Evolutionary conservation across 2,888 invertebrate genomes (phyloP).

Genomic region (Chelonus formosanus): DNA sequence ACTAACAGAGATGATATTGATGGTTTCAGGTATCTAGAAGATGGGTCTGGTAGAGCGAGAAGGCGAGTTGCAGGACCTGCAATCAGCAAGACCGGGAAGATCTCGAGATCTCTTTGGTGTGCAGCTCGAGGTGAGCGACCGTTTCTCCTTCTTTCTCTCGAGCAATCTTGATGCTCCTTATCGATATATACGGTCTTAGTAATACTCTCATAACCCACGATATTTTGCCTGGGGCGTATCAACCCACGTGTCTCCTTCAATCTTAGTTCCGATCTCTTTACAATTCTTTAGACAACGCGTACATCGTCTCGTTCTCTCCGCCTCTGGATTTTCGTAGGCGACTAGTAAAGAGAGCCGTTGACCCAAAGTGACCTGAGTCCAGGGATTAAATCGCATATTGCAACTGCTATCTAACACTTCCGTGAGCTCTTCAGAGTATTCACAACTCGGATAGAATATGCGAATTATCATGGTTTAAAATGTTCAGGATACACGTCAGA

Average conservation of each 20-base stretch:
- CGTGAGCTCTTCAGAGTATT: background rate
- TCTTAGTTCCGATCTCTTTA: constrained; percentile 12
- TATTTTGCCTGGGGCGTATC: constrained; percentile 4
- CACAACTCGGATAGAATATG: too few species aligned
- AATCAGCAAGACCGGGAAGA: constrained; percentile 64
- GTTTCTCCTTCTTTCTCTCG: constrained; percentile 34
- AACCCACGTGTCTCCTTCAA: constrained; percentile 18
- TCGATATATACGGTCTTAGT: constrained; percentile 13
- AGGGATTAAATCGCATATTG: constrained; percentile 13
- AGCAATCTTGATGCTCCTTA: constrained; percentile 16
- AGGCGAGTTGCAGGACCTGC: constrained; percentile 58
- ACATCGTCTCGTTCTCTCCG: background rate
- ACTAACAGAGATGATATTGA: constrained; percentile 38
- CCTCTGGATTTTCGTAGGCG: constrained; percentile 6
- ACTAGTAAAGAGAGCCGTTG: constrained; percentile 6
- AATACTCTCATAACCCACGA: constrained; percentile 3
- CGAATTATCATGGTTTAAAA: too few species aligned
- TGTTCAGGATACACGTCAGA: too few species aligned
- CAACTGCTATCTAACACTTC: constrained; percentile 8
- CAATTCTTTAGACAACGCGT: constrained; percentile 13
- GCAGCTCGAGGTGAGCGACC: constrained; percentile 69
- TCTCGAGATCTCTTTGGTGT: constrained; percentile 72
- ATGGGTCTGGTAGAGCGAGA: constrained; percentile 61
- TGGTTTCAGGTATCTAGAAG: constrained; percentile 38
- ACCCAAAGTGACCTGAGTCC: constrained; percentile 20